Percentiles rank a stretch among this genome's conserved stretches.
These are phyloP conservation scores for Rhinopomastus cyanomelas DNA, from an alignment of 2,113 vertebrate genomes.

Conservation along the genomic window DNA sequence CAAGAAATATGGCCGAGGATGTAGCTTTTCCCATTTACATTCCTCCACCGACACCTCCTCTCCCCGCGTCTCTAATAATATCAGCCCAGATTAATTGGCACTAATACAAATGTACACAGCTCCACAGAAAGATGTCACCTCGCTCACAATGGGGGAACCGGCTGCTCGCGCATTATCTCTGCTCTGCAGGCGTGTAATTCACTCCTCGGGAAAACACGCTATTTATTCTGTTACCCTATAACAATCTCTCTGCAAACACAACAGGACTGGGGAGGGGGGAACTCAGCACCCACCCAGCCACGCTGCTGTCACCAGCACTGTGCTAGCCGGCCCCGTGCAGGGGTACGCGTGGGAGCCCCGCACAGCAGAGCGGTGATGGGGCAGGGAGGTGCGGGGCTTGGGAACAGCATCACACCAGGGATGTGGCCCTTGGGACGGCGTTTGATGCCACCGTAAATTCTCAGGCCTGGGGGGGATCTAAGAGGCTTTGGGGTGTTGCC, in stretches of 20 bases:
- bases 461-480: not conserved
- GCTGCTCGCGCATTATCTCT: conserved; percentile 70
- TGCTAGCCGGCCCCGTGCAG: rapidly evolving
- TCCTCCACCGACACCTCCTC: not conserved
- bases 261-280: not conserved
- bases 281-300: not conserved
- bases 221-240: conserved; percentile 64
- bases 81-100: conserved; percentile 74
- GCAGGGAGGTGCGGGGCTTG: rapidly evolving
- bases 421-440: not conserved
- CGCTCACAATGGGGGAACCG: conserved; percentile 56
- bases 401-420: rapidly evolving
- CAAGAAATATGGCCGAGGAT: not conserved
- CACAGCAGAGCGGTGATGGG: rapidly evolving
- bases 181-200: conserved; percentile 73
- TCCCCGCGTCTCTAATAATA: conserved; percentile 44
- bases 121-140: conserved; percentile 74
- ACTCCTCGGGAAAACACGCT: conserved; percentile 67
- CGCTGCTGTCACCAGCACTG: rapidly evolving
- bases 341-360: not conserved
- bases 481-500: not conserved
- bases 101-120: conserved; percentile 74
- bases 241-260: conserved; percentile 69
- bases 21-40: conserved; percentile 7
- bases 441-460: not conserved